These are phyloP conservation scores for Dipus sagitta DNA, from an alignment of 2,797 vertebrate genomes.

Conservation along the genomic window DNA sequence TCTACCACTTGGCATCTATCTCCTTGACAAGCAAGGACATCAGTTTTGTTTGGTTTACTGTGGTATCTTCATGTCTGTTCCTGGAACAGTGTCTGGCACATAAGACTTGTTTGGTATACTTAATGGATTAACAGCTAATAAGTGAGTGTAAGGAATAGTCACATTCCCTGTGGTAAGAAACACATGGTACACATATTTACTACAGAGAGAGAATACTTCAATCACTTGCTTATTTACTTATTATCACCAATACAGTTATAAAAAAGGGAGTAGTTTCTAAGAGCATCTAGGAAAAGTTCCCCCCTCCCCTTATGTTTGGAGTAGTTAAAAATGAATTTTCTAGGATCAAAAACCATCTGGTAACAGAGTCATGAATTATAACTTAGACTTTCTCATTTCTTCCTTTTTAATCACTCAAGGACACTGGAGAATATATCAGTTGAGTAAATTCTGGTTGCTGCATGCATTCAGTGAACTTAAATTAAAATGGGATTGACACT, in stretches of 20 bases:
- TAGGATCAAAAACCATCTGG: neutral
- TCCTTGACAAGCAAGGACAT: neutral
- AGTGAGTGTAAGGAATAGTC: neutral
- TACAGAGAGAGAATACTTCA: neutral
- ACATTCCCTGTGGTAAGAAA: neutral
- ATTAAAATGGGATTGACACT: slow-evolving; percentile 9
- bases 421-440: neutral
- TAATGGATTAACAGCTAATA: neutral
- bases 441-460: neutral
- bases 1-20: neutral
- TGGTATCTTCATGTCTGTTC: neutral
- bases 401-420: neutral
- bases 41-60: neutral
- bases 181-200: neutral
- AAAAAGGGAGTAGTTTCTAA: neutral
- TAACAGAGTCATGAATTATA: neutral
- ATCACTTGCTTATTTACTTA: slow-evolving; percentile 6
- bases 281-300: neutral
- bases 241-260: neutral
- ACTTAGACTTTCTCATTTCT: slow-evolving; percentile 9
- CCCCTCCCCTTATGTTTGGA: neutral
- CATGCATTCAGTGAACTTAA: slow-evolving; percentile 22
- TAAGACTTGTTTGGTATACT: neutral
- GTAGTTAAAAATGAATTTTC: slow-evolving; percentile 7
- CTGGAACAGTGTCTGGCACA: neutral